phyloP scores from a whole-genome alignment of 1,140 invertebrate genomes.

The Cydia splendana region DNA sequence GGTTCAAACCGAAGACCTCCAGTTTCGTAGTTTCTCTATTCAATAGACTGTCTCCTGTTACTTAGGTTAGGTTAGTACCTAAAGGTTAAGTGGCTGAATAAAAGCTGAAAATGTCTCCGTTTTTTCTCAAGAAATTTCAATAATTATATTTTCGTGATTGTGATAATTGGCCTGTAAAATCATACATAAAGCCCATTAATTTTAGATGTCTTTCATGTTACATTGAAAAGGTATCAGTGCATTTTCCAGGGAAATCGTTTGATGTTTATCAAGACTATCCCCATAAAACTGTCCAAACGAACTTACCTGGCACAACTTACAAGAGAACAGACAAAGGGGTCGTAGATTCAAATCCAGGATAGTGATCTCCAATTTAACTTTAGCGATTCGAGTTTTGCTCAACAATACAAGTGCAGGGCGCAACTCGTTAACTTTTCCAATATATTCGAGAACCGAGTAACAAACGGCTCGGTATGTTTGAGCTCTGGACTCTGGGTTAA shows the following conservation, averaged over 20 bases:
- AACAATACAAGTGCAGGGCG: conserved; percentile 43
- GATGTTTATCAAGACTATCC: conserved; percentile 2
- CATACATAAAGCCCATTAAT: too few relatives aligned
- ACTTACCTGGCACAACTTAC: conserved; percentile 16
- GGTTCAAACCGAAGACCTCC: too few relatives aligned
- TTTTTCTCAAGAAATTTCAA: too few relatives aligned
- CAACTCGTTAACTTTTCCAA: conserved; percentile 30
- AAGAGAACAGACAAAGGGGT: conserved; percentile 30
- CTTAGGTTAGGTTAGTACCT: too few relatives aligned
- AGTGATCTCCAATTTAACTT: conserved; percentile 55
- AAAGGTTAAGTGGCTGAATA: too few relatives aligned
- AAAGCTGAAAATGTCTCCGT: too few relatives aligned
- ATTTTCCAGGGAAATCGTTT: background rate
- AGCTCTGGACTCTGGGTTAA: background rate
- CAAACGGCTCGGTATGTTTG: background rate
- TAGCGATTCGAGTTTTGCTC: conserved; percentile 44
- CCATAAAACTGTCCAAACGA: conserved; percentile 3
- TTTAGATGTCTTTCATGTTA: background rate
- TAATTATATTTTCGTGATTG: too few relatives aligned
- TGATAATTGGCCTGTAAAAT: too few relatives aligned
- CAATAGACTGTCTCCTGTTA: too few relatives aligned
- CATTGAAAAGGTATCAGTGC: background rate
- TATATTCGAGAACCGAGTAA: conserved; percentile 17
- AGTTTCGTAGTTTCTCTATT: too few relatives aligned
- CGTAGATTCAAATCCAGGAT: conserved; percentile 35